Evolutionary conservation across 2,888 invertebrate genomes (phyloP), one percentile per base, ranked within the genome.

Genomic region (Blomia tropicalis): DNA sequence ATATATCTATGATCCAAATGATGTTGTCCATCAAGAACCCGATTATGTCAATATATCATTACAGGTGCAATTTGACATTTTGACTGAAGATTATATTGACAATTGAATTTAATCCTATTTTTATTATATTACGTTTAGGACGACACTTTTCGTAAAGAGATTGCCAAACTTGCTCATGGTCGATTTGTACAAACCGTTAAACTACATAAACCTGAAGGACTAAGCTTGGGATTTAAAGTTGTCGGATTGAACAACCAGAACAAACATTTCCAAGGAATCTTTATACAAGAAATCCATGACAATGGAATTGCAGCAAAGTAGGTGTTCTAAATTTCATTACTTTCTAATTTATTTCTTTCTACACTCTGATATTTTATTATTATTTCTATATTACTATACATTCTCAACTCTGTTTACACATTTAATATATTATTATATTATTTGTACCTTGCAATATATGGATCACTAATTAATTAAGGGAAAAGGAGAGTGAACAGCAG

Each of bases 181-280:
- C 75, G 81, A 58, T 77, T 80, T 67, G 75, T 80, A 65, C 77
- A 79, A 66, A 79, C 77, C 27, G 78, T 82, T 60, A 71, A 80
- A 76, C 71, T 82, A 44, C 79, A 76, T 70, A 82, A 82, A 71
- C 79, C 80, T 1, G 81, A 81, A 67, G 72, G 81, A 76, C 66
- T 77, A 73, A 71, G 86, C 83, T 71, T 79, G 83, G 69, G 85
- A 81, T 79, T 82, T 79, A 73, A 82, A 80, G 67, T 81, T 78
- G 70, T 84, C 77, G 76, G 76, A 3, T 73, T 82, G 59, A 77
- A 78, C 63, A 54, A 54, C 22, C 4, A 27, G 14, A 36, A 56
- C 17, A 76, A 79, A 68, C 81, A 79, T n/a, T 81, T 81, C 68
- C 74, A 81, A 22, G 82, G 82, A 25, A 82, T 82, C 69, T 82